Percentiles rank a stretch among this genome's conserved stretches.
Evolutionary conservation across 2,888 invertebrate species (phyloP).

Genomic region (Meiosimyza platycephala): DNA sequence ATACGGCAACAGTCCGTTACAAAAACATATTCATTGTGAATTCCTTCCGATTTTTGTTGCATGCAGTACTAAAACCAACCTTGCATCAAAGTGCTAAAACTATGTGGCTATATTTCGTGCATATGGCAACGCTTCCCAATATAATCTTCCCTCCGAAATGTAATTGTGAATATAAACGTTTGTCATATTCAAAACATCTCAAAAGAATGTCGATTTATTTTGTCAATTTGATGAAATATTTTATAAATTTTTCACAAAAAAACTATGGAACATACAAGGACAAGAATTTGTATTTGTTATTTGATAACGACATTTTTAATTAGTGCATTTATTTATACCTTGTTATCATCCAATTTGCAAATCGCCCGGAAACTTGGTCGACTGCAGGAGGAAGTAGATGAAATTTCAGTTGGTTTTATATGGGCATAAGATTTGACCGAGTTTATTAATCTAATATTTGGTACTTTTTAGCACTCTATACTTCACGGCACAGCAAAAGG

Average conservation of each 20-base stretch:
- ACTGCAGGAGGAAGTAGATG: constrained; percentile 50
- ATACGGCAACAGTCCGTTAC: no score
- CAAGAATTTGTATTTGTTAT: constrained; percentile 49
- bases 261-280: constrained; percentile 45
- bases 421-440: background rate
- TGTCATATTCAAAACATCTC: background rate
- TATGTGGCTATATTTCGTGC: no score
- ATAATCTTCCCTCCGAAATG: no score
- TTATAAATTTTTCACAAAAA: constrained; percentile 17
- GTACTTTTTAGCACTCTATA: constrained; percentile 41
- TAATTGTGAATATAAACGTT: no score
- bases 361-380: constrained; percentile 44
- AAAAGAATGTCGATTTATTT: constrained; percentile 21
- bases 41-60: no score
- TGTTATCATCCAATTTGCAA: constrained; percentile 46
- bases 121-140: no score
- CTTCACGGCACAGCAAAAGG: constrained; percentile 37
- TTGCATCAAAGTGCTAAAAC: no score
- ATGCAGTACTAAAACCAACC: no score
- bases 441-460: background rate
- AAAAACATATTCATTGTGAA: no score
- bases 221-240: constrained; percentile 30
- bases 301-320: constrained; percentile 48
- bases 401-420: constrained; percentile 47
- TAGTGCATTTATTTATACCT: constrained; percentile 47